These are phyloP conservation scores for Chelidonichthys spinosus DNA, from an alignment of 2,797 vertebrate species.

Conservation along the genomic window DNA sequence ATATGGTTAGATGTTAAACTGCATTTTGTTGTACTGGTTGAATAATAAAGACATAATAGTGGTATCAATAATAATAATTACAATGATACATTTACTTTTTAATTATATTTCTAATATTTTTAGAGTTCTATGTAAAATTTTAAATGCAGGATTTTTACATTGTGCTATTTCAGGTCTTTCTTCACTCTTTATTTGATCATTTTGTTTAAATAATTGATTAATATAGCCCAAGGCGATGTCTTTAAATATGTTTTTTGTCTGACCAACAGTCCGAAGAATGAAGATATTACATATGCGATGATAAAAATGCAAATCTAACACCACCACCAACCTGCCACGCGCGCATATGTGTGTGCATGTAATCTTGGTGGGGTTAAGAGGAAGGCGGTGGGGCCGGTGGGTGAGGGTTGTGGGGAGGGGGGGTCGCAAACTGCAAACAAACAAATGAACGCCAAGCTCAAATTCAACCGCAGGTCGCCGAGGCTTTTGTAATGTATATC, in stretches of 20 bases:
- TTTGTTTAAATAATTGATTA: not conserved
- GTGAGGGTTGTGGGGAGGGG: conserved; percentile 11
- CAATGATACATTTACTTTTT: not conserved
- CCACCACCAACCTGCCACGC: conserved; percentile 56
- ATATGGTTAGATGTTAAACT: too few species aligned
- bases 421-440: conserved; percentile 55
- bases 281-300: not conserved
- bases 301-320: not conserved
- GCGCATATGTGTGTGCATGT: conserved; percentile 47
- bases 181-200: not conserved
- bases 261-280: not conserved
- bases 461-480: conserved; percentile 73
- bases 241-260: not conserved
- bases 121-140: not conserved
- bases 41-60: not conserved
- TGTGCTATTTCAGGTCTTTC: not conserved
- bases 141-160: not conserved
- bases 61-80: not conserved
- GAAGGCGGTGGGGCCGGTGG: conserved; percentile 41
- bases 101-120: not conserved
- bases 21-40: too few species aligned
- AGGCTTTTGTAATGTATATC: conserved; percentile 90
- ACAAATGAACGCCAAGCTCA: conserved; percentile 83
- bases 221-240: not conserved
- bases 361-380: conserved; percentile 54